Conservation (phyloP, 2,888 invertebrate genomes). For the Ditula angustiorana region DNA sequence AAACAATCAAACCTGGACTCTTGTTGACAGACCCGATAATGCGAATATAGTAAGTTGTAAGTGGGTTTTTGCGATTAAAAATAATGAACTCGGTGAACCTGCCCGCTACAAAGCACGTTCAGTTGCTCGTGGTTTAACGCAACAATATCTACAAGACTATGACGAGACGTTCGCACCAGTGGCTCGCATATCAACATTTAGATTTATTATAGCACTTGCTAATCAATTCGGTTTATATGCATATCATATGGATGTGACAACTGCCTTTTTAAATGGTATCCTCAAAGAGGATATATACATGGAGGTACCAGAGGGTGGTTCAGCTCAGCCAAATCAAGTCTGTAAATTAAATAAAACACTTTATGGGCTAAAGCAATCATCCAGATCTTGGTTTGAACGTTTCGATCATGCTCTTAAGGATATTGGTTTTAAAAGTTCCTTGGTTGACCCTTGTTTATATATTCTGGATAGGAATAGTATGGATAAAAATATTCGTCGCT, state of each 20-base stretch:
- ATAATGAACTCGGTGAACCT: background rate
- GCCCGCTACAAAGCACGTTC: background rate
- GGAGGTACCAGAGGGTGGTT: background rate
- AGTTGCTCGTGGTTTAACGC: background rate
- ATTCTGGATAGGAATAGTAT: background rate
- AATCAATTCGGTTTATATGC: conserved; percentile 5
- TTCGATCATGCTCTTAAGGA: conserved; percentile 6
- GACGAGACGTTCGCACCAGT: background rate
- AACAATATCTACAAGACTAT: background rate
- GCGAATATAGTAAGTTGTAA: background rate
- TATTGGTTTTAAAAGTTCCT: background rate
- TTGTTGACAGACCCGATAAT: background rate
- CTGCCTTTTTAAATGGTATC: conserved; percentile 15
- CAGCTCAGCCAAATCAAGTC: background rate
- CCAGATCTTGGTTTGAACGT: conserved; percentile 11
- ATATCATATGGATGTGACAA: conserved; percentile 26
- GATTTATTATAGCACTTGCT: background rate
- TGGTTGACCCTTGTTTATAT: background rate
- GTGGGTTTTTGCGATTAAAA: background rate
- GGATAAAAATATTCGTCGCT: background rate
- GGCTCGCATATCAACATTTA: background rate
- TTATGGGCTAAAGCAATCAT: conserved; percentile 17
- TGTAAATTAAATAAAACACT: conserved; percentile 26
- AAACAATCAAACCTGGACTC: background rate
- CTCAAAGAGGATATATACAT: conserved; percentile 11